These are phyloP conservation scores for Epizoanthus illoricatus DNA, from an alignment of 92 coral and sea anemone species.

Conservation along the genomic window DNA sequence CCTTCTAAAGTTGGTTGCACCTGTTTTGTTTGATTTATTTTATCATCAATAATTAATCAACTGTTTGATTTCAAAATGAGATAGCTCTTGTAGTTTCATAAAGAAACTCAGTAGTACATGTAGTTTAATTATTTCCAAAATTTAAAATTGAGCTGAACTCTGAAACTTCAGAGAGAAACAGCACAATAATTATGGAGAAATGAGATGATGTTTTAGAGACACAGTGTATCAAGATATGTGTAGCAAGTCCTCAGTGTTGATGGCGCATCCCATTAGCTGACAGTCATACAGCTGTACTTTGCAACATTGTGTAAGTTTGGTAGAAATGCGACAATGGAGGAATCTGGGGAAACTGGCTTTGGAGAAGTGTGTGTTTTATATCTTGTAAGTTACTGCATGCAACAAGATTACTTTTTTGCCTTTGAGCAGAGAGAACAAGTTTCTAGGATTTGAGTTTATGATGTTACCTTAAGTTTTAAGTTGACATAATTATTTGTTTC, in stretches of 20 bases:
- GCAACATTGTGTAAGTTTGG: neutral
- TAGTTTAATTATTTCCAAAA: conserved; percentile 6
- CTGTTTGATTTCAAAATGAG: conserved; percentile 44
- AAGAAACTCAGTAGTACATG: neutral
- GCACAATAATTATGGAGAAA: neutral
- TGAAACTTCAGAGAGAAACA: neutral
- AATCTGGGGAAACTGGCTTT: conserved; percentile 3
- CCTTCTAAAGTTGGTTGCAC: conserved; percentile 25
- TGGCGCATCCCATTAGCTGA: neutral
- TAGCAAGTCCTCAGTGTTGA: neutral
- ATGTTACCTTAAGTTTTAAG: too few species aligned
- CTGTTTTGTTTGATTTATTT: conserved; percentile 39
- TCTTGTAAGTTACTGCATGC: conserved; percentile 24
- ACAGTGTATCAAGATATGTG: neutral
- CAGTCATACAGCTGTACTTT: neutral
- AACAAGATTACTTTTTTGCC: too few species aligned
- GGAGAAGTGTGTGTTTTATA: conserved; percentile 24
- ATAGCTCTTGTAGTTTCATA: neutral
- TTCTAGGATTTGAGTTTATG: too few species aligned
- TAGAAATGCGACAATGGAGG: conserved; percentile 24
- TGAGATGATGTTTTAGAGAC: neutral
- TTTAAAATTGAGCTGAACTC: neutral
- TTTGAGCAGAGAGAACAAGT: too few species aligned
- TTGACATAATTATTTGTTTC: too few species aligned
- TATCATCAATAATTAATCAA: conserved; percentile 23